Base-by-base conservation (phyloP, 1,140 invertebrate genomes). In the Pantala flavescens region DNA sequence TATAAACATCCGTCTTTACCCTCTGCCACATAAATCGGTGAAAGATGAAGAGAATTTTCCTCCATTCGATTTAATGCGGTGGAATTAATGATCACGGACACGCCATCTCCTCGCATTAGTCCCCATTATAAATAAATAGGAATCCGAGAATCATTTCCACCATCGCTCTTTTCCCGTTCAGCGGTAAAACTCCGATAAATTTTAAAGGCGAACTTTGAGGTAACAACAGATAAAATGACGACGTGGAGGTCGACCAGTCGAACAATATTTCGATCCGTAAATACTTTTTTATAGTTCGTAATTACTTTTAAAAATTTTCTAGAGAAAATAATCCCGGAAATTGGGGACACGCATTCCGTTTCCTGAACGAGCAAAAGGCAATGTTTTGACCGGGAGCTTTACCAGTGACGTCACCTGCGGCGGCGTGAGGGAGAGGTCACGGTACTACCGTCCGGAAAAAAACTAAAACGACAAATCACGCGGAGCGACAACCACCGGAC, bases 401-500 rank as follows among this genome's bases (percentile, higher is more conserved):
- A 7, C 49, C 12, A 16, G 49, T 63, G 49, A 63, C 49, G 49
- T 63, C 49, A 63, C 49, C 49, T 36, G 28, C 28, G 2, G 28
- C 28, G 9, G 28, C 9, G 28, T 36, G 28, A 36, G 28, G 28
- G 28, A 9, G 49, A 63, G 49, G 49, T 63, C 28, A 63, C 5
- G 12, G 49, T 21, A 63, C 49, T 12, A 7, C 14, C 49, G 14
- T 3, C 49, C n/a, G n/a, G 49, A 12, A 63, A 63, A 63, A 63
- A 63, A 63, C 14, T 63, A 63, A 63, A 63, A 63, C 49, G 49
- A 63, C 49, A 63, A 63, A 63, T 63, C 49, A 63, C 14, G 49
- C 2, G 49, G n/a, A 63, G n/a, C 49, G 49, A 63, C 49, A 63
- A 19, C 14, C 49, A 14, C 49, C 12, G 49, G 49, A 63, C 16